Conservation (phyloP, 2,797 vertebrate species). For the Myripristis murdjan region DNA sequence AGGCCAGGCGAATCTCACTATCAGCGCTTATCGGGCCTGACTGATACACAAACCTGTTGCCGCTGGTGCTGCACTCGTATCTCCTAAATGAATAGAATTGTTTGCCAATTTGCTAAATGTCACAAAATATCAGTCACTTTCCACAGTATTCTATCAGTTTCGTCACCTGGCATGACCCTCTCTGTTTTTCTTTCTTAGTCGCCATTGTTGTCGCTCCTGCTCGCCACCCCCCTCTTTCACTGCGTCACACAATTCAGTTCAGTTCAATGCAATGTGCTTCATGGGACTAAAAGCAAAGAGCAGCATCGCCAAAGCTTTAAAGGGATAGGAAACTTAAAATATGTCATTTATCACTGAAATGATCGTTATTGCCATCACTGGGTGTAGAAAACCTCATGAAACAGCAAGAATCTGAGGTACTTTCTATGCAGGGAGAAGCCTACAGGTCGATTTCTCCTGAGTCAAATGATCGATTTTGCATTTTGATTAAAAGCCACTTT, state of each 20-base stretch:
- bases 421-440: no score
- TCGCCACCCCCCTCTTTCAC: constrained; percentile 7
- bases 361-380: no score
- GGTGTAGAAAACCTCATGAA: no score
- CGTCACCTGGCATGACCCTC: constrained; percentile 19
- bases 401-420: no score
- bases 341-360: no score
- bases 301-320: no score
- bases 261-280: background rate
- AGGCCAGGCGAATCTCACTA: constrained; percentile 51
- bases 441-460: no score
- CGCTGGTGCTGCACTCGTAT: constrained; percentile 44
- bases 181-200: constrained; percentile 5
- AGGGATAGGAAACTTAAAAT: no score
- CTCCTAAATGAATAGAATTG: constrained; percentile 60
- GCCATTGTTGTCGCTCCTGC: background rate
- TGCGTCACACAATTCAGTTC: background rate
- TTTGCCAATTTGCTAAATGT: constrained; percentile 74
- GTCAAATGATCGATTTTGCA: no score
- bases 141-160: constrained; percentile 42
- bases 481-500: no score
- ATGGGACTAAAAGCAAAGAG: background rate
- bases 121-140: constrained; percentile 74
- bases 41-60: constrained; percentile 45
- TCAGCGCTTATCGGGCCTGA: constrained; percentile 66